A percentile compares a stretch with the other conserved stretches of the same genome.
Evolutionary conservation across 2,888 invertebrate genomes (phyloP).

Genomic region (Pyrgus malvae): DNA sequence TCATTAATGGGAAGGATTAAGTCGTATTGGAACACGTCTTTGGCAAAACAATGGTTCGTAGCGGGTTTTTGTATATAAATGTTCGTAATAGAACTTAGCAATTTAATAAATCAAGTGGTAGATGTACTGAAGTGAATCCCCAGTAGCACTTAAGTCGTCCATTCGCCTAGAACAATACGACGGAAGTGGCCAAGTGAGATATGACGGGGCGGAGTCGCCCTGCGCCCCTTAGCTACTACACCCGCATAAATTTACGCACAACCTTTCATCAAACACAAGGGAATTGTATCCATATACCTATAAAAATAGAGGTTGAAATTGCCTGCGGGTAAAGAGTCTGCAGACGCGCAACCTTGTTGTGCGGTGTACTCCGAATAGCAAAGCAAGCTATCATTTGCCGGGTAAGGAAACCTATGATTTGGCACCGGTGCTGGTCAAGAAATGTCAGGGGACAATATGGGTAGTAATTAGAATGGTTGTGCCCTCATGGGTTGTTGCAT

Average conservation of each 20-base stretch:
- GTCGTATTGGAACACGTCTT: background rate
- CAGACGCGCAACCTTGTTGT: slow-evolving; percentile 6
- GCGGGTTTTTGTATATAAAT: too few species aligned
- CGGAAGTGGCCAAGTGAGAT: slow-evolving; percentile 40
- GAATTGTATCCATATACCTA: background rate
- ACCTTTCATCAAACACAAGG: background rate
- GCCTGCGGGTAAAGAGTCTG: background rate
- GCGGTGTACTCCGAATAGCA: background rate
- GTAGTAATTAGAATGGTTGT: slow-evolving; percentile 36
- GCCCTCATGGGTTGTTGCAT: slow-evolving; percentile 25
- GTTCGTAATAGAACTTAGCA: too few species aligned
- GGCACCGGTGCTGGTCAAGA: slow-evolving; percentile 38
- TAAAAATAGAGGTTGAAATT: background rate
- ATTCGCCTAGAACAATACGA: slow-evolving; percentile 34
- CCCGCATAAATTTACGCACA: background rate
- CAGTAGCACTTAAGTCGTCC: slow-evolving; percentile 36
- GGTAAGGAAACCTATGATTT: slow-evolving; percentile 39
- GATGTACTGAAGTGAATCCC: slow-evolving; percentile 9
- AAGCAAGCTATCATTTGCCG: slow-evolving; percentile 45
- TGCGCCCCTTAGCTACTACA: slow-evolving; percentile 12
- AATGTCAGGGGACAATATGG: slow-evolving; percentile 41
- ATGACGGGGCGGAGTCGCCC: slow-evolving; percentile 36
- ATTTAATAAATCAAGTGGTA: background rate
- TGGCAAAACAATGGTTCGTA: background rate
- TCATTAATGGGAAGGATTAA: too few species aligned